Evolutionary conservation across 1,140 invertebrate genomes (phyloP).

Genomic region (Belonocnema kinseyi): DNA sequence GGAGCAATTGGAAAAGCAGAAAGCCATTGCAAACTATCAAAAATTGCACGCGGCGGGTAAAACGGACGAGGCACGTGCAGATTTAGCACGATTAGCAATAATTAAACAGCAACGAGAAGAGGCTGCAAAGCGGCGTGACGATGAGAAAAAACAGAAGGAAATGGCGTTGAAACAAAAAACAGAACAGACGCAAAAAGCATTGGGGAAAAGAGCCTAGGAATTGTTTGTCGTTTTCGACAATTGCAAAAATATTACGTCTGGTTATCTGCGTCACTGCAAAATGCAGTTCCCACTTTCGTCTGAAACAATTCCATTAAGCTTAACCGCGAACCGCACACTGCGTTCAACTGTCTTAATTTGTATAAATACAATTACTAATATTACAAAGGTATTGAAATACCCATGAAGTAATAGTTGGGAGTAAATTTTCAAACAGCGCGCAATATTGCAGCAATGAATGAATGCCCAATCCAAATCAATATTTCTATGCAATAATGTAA

Average conservation of each 20-base stretch:
- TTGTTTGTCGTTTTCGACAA: background rate
- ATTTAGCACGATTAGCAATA: conserved; percentile 92
- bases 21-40: conserved; percentile 91
- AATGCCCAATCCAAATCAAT: too few species aligned
- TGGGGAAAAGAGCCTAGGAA: conserved; percentile 75
- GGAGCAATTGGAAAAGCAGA: conserved; percentile 95
- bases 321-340: conserved; percentile 33
- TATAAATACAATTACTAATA: conserved; percentile 53
- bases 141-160: conserved; percentile 87
- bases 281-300: conserved; percentile 43
- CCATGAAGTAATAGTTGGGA: background rate
- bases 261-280: conserved; percentile 5
- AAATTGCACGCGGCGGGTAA: conserved; percentile 95
- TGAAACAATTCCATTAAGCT: conserved; percentile 49
- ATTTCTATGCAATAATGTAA: too few species aligned
- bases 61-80: conserved; percentile 95
- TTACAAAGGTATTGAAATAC: background rate
- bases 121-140: conserved; percentile 91
- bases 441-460: too few species aligned
- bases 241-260: background rate
- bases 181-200: conserved; percentile 77
- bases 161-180: conserved; percentile 76
- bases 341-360: conserved; percentile 50
- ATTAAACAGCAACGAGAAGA: conserved; percentile 96
- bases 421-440: too few species aligned